Evolutionary conservation across 2,797 vertebrate species (phyloP), one percentile per base, ranked within the genome.

Genomic region (Naso thynnoides): DNA sequence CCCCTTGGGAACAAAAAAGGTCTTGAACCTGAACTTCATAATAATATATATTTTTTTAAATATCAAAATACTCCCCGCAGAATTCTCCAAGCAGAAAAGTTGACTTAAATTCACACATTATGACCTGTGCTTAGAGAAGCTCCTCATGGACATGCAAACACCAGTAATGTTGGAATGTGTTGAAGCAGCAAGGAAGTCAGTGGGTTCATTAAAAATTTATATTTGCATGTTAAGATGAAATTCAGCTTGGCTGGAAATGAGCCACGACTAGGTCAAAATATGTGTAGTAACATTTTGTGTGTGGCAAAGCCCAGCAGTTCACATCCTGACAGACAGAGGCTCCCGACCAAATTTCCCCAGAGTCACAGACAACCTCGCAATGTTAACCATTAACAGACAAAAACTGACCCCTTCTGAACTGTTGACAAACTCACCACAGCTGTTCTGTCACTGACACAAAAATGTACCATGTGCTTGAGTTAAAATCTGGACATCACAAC

Each of bases 301-400:
- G 21, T 9, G n/a, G 38, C 38, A 47, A 57, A 67, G 21, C n/a
- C n/a, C 5, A 0, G 48, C 21, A 29, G 36, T 26, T 56, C 55
- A 29, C 57, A 42, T 57, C 26, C 11, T 1, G 29, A 59, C 6
- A 13, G 21, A 38, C 55, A 3, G 11, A 50, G 10, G 53, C 29
- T 59, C 4, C 44, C 24, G 39, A 60, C 18, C 58, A 61, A 60
- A 75, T 74, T 76, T 76, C 64, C 59, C 68, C 31, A 2, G 66
- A 59, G 55, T n/a, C 24, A 26, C 21, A 65, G 41, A 73, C 47
- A 77, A 74, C 48, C 67, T 52, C 5, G 4, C 55, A 71, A 68
- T 61, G 39, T 60, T 58, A 64, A 53, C 49, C 13, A 45, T 36
- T 54, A 49, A 49, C 21, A 54, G 50, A 57, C 80, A 1, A 47